Percentiles rank a stretch among this genome's conserved stretches.
Evolutionary conservation across 64 coral and sea anemone genomes (phyloP).

Genomic region (Montipora sp.): DNA sequence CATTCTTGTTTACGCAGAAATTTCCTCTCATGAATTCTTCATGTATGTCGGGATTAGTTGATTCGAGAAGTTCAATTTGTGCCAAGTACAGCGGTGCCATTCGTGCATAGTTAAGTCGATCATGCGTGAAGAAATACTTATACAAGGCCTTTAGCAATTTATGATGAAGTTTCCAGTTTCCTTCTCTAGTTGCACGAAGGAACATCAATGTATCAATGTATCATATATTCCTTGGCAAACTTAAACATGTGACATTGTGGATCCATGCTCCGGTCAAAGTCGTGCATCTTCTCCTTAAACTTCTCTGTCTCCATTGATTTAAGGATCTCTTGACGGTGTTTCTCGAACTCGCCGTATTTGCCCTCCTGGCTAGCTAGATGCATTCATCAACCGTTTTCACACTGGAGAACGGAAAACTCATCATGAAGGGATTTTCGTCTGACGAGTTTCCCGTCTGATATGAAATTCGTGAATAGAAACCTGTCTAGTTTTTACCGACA

Average conservation of each 20-base stretch:
- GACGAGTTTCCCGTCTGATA: no score
- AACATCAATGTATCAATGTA: background rate
- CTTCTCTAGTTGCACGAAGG: slow-evolving; percentile 15
- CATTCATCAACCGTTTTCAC: background rate
- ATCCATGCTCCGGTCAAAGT: slow-evolving; percentile 34
- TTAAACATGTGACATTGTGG: slow-evolving; percentile 19
- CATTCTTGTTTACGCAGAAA: slow-evolving; percentile 72
- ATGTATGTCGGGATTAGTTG: slow-evolving; percentile 13
- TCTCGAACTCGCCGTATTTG: slow-evolving; percentile 6
- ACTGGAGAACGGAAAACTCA: no score
- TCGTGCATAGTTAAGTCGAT: slow-evolving; percentile 37
- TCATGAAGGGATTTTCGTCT: no score
- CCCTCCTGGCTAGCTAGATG: slow-evolving; percentile 17
- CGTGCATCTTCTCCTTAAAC: slow-evolving; percentile 14
- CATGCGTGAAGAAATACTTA: slow-evolving; percentile 61
- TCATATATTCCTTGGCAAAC: slow-evolving; percentile 19
- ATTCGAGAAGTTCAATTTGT: slow-evolving; percentile 30
- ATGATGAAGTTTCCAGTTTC: slow-evolving; percentile 53
- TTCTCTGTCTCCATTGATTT: slow-evolving; percentile 38
- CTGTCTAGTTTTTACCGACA: no score
- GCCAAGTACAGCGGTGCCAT: slow-evolving; percentile 50
- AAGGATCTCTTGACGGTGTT: background rate
- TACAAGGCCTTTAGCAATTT: slow-evolving; percentile 40
- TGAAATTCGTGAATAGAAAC: no score
- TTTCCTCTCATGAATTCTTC: slow-evolving; percentile 15